Evolutionary conservation across 2,888 invertebrate species (phyloP).

Genomic region (Phortica okadai): DNA sequence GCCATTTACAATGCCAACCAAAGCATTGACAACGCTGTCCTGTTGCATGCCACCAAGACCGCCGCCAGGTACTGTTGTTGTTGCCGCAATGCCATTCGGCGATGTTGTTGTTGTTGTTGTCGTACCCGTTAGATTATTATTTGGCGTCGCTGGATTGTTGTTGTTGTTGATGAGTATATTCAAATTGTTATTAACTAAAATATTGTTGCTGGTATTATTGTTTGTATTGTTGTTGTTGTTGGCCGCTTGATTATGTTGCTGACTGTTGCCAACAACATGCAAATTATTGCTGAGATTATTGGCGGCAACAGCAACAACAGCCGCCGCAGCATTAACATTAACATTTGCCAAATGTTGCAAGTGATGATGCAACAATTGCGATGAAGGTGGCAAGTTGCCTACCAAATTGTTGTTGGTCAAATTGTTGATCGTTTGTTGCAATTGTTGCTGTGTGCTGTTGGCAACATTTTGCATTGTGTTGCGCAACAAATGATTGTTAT

Average conservation of each 20-base stretch:
- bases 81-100: conserved; percentile 17
- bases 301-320: conserved; percentile 67
- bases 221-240: conserved; percentile 49
- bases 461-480: conserved; percentile 68
- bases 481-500: conserved; percentile 60
- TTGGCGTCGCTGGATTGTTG: conserved; percentile 67
- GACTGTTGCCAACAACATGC: conserved; percentile 32
- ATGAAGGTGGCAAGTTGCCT: conserved; percentile 72
- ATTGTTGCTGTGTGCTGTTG: conserved; percentile 44
- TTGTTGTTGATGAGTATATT: conserved; percentile 63
- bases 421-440: conserved; percentile 53
- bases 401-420: conserved; percentile 51
- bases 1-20: conserved; percentile 63
- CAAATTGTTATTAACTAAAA: conserved; percentile 63
- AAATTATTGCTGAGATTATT: conserved; percentile 61
- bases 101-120: conserved; percentile 38
- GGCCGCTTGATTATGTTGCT: conserved; percentile 37
- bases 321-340: conserved; percentile 68
- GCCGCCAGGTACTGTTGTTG: conserved; percentile 33
- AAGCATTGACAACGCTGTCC: conserved; percentile 66
- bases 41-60: conserved; percentile 61
- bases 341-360: conserved; percentile 76
- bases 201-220: conserved; percentile 57
- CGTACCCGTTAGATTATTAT: conserved; percentile 57
- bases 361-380: conserved; percentile 75